A percentile compares a stretch with the other conserved stretches of the same genome.
phyloP scores from a whole-genome alignment of 2,888 invertebrate genomes.

The Lycophotia porphyrea region DNA sequence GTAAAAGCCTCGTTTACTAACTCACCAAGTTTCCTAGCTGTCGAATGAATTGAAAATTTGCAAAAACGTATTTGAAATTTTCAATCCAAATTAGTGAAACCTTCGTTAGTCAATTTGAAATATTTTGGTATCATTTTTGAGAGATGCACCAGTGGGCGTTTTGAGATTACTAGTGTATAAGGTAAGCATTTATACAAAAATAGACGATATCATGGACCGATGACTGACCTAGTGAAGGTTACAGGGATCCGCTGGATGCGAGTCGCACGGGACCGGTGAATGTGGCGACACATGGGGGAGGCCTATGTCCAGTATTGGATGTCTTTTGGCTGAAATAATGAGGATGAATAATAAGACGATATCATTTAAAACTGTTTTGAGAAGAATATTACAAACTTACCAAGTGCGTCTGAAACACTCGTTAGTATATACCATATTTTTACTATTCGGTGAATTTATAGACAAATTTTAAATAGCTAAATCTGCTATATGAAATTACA shows the following conservation, averaged over 20 bases:
- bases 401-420: background rate
- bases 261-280: no score
- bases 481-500: no score
- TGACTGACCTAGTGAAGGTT: no score
- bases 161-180: background rate
- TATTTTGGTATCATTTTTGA: background rate
- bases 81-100: slow-evolving; percentile 24
- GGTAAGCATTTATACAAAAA: background rate
- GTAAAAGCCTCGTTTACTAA: slow-evolving; percentile 55
- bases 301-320: no score
- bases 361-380: background rate
- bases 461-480: no score
- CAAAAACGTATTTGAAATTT: slow-evolving; percentile 26
- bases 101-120: slow-evolving; percentile 6
- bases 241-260: no score
- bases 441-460: no score
- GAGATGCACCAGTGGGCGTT: background rate
- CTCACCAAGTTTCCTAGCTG: slow-evolving; percentile 35
- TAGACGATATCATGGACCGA: no score
- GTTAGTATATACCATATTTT: background rate
- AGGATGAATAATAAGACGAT: no score
- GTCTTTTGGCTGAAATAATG: no score
- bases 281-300: no score
- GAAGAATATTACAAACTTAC: background rate
- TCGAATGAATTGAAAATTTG: slow-evolving; percentile 36